Percentiles rank a stretch among this genome's conserved stretches.
Conservation (phyloP, 1,140 invertebrate genomes). For the Dendroctonus ponderosae region DNA sequence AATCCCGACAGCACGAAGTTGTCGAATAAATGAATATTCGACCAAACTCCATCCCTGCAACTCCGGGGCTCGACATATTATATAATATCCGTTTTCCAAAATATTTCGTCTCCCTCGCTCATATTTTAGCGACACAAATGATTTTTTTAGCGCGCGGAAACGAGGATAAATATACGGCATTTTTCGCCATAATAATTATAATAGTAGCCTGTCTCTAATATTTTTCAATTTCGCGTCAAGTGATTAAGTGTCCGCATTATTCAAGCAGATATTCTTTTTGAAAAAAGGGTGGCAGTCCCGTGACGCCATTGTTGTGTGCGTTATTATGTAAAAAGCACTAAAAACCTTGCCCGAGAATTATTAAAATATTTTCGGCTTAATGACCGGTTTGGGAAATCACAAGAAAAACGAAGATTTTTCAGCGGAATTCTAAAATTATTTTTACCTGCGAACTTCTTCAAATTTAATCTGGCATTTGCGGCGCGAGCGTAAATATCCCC, state of each 20-base stretch:
- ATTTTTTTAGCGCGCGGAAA: slow-evolving; percentile 47
- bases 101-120: slow-evolving; percentile 46
- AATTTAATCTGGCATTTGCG: no score
- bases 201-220: slow-evolving; percentile 44
- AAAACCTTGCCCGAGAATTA: background rate
- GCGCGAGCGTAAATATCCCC: no score
- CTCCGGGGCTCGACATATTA: slow-evolving; percentile 43
- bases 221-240: slow-evolving; percentile 43
- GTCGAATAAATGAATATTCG: no score
- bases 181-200: slow-evolving; percentile 47
- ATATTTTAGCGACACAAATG: slow-evolving; percentile 44
- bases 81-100: slow-evolving; percentile 49
- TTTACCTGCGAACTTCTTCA: no score
- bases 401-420: background rate
- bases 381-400: slow-evolving; percentile 3
- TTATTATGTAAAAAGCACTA: slow-evolving; percentile 29
- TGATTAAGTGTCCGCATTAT: slow-evolving; percentile 39
- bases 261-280: slow-evolving; percentile 34
- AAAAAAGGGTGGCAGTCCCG: slow-evolving; percentile 31
- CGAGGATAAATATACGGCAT: slow-evolving; percentile 48
- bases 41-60: slow-evolving; percentile 31
- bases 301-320: slow-evolving; percentile 20
- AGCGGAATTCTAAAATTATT: no score
- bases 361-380: slow-evolving; percentile 5
- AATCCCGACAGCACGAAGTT: no score